These are phyloP conservation scores for Conops quadrifasciatus DNA, from an alignment of 2,888 invertebrate species.

Conservation along the genomic window DNA sequence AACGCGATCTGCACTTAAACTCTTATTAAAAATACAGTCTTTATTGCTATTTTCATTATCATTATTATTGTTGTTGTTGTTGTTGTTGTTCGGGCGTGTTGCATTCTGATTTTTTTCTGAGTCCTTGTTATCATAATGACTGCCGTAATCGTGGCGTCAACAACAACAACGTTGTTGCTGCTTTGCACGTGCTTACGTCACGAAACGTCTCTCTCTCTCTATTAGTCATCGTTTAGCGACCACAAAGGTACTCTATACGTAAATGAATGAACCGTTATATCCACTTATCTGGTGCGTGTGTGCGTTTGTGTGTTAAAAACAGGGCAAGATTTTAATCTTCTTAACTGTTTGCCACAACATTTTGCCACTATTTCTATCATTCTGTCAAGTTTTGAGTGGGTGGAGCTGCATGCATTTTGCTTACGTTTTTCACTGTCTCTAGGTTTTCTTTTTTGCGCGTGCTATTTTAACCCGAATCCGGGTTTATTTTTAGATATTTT, in stretches of 20 bases:
- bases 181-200: constrained; percentile 21
- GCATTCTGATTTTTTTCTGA: background rate
- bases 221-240: constrained; percentile 31
- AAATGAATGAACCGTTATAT: constrained; percentile 27
- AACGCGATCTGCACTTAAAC: no score
- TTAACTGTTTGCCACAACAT: no score
- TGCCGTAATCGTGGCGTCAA: background rate
- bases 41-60: background rate
- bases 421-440: no score
- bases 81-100: background rate
- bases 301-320: no score
- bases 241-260: constrained; percentile 3
- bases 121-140: background rate
- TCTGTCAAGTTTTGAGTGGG: no score
- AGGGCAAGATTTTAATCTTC: no score
- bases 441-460: background rate
- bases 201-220: constrained; percentile 16
- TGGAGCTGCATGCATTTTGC: no score
- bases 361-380: no score
- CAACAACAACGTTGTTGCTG: background rate
- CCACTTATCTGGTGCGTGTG: background rate
- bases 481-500: constrained; percentile 1
- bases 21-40: no score
- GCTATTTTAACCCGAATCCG: constrained; percentile 2
- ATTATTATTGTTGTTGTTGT: background rate